These are phyloP conservation scores for Rhizomys pruinosus DNA, from an alignment of 2,113 vertebrate species.

Conservation along the genomic window DNA sequence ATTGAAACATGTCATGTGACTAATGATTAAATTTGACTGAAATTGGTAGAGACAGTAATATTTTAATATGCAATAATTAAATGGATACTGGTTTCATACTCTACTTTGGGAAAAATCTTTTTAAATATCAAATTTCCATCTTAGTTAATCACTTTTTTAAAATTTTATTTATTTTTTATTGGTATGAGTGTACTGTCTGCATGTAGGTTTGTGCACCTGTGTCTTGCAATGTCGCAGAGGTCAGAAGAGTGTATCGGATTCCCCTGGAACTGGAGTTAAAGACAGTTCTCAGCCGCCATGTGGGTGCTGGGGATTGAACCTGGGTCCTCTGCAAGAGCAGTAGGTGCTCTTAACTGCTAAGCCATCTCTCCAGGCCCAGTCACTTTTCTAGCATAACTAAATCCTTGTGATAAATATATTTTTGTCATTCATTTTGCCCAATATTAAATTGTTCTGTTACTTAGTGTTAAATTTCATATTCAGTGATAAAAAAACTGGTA, in stretches of 20 bases:
- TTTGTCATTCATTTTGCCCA: not conserved
- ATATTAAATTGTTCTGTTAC: not conserved
- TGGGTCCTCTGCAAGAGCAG: too few relatives aligned
- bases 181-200: too few relatives aligned
- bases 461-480: not conserved
- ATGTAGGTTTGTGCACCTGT: too few relatives aligned
- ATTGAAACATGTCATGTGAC: not conserved
- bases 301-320: too few relatives aligned
- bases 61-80: not conserved
- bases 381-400: not conserved
- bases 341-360: too few relatives aligned
- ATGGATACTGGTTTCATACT: not conserved
- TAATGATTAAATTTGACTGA: not conserved
- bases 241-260: too few relatives aligned
- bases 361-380: too few relatives aligned
- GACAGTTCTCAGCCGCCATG: too few relatives aligned
- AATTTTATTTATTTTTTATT: too few relatives aligned
- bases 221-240: too few relatives aligned
- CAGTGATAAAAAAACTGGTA: not conserved
- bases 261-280: too few relatives aligned
- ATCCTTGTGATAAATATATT: not conserved
- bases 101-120: not conserved
- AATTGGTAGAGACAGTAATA: not conserved
- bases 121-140: not conserved
- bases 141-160: too few relatives aligned